Evolutionary conservation across 2,888 invertebrate species (phyloP), one percentile per base, ranked within the genome.

Genomic region (Clivina fossor): DNA sequence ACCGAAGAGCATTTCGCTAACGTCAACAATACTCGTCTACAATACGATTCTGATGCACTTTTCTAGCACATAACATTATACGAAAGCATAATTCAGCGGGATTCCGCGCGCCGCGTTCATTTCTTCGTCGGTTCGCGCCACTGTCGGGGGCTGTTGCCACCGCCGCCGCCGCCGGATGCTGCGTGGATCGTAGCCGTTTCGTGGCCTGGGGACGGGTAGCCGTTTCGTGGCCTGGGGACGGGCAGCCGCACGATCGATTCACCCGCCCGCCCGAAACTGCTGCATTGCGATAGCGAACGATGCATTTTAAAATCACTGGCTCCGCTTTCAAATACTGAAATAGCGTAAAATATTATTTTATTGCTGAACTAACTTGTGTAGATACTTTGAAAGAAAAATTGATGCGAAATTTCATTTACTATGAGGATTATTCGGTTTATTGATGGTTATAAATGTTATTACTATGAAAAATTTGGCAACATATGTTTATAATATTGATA

Each of bases 231-330:
- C 28, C 24, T 24, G 26, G 43, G 43, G 22, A 11, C 46, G 35
- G 16, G 37, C 22, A 20, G 35, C 48, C 22, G 9, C 20, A 16
- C 53, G 44, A 53, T 53, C 53, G 53, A 53, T 53, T 53, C 44
- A 53, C 41, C 53, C 41, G 43, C 32, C 43, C n/a, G n/a, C n/a
- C n/a, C n/a, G n/a, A n/a, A n/a, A n/a, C 53, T 53, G 53, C 53
- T 53, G 53, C 53, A 53, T 35, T 53, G 53, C 53, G 53, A 53
- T 53, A 53, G 53, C 53, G 40, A 28, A 53, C 43, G 53, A 53
- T 53, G 53, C 53, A 53, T 53, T 53, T 53, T 53, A 53, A 53
- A 43, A 53, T 53, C 53, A 41, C 33, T 33, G 33, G 16, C 33
- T n/a, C n/a, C n/a, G n/a, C n/a, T n/a, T n/a, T n/a, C n/a, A n/a